Conservation (phyloP, 2,797 vertebrate genomes). For the Cynopterus sphinx region DNA sequence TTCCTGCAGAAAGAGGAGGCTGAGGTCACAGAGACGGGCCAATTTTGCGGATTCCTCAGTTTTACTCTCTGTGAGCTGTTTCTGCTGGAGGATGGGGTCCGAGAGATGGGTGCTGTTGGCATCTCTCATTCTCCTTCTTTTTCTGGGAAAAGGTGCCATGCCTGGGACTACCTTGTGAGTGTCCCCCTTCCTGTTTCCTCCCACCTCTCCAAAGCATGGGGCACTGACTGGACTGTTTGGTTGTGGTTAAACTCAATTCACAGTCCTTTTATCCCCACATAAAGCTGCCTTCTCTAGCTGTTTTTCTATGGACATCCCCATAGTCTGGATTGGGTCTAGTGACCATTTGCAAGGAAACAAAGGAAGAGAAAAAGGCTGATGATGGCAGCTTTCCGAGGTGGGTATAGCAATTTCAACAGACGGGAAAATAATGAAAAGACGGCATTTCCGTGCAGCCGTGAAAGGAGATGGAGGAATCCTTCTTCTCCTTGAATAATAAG, state of each 20-base stretch:
- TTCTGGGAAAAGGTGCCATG: background rate
- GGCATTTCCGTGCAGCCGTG: conserved; percentile 77
- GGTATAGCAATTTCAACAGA: conserved; percentile 66
- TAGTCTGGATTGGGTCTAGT: conserved; percentile 40
- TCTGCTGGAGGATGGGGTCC: background rate
- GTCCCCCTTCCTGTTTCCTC: background rate
- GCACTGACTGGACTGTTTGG: background rate
- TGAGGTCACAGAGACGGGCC: background rate
- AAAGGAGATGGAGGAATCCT: conserved; percentile 77
- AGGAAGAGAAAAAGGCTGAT: conserved; percentile 37
- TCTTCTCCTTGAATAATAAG: conserved; percentile 84
- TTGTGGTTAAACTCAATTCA: conserved; percentile 33
- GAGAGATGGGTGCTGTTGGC: background rate
- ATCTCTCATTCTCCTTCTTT: background rate
- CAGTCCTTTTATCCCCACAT: conserved; percentile 23
- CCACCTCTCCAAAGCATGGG: background rate
- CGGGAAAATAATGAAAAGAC: conserved; percentile 63
- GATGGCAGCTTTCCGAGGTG: conserved; percentile 65
- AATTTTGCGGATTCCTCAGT: background rate
- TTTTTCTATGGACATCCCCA: conserved; percentile 23
- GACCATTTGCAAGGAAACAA: conserved; percentile 69
- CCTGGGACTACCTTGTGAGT: background rate
- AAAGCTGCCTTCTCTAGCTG: conserved; percentile 24
- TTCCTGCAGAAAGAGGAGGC: background rate
- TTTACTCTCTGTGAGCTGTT: background rate